Evolutionary conservation across 2,888 invertebrate genomes (phyloP), one percentile per base, ranked within the genome.

Genomic region (Chrysolina haemoptera): DNA sequence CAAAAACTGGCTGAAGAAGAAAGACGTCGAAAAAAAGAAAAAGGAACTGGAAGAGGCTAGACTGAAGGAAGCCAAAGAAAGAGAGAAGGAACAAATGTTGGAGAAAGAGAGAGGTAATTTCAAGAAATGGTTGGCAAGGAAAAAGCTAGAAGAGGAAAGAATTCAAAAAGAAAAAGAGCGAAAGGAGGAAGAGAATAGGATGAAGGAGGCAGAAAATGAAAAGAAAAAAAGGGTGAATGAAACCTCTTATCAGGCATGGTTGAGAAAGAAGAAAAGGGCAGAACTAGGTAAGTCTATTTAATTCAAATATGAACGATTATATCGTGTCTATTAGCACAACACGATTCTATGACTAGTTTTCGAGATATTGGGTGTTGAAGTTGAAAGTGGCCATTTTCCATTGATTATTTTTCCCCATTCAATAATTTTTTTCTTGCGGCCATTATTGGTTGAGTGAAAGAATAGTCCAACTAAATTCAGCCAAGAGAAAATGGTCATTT

Each of bases 241-340:
- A 50, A 70, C 84, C 6, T 82, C 79, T 62, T 87, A 81, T 80
- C 83, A 85, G 53, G 72, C 85, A 55, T 93, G 93, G 93, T 86
- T 90, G 40, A 89, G 88, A 65, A 90, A 88, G 79, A 93, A 93
- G 77, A 90, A 91, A 70, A 90, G 91, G 72, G 88, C 89, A 14
- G 89, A 90, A 71, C 90, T 91, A 89, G 89, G 92, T 92, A 84
- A 68, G 53, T 53, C 12, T 20, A 53, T 5, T 10, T 11, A 53
- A 53, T 18, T 53, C 10, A 53, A 53, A 48, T 48, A 10, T 16
- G n/a, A 48, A 16, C 16, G 9, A n/a, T 16, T 48, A 6, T n/a
- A 48, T 35, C 35, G 35, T 0, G 27, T 27, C 27, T 27, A 27
- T 27, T 1, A n/a, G n/a, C n/a, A n/a, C n/a, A n/a, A n/a, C n/a